Percentiles rank a stretch among this genome's conserved stretches.
phyloP scores from a whole-genome alignment of 2,888 invertebrate genomes.

The Oithona nana region DNA sequence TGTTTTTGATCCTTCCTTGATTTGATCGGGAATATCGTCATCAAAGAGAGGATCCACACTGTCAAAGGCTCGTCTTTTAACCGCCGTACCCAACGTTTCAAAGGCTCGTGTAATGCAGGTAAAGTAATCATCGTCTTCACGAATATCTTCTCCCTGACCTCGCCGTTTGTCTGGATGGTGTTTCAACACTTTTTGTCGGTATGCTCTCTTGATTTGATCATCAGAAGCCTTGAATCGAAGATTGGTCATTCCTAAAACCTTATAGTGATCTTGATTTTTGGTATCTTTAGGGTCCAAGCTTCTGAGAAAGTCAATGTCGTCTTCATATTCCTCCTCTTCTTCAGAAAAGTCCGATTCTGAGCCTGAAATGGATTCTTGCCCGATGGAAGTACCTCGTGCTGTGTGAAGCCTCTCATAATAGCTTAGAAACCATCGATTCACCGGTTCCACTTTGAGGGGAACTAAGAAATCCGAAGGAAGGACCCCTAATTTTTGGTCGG shows the following conservation, averaged over 20 bases:
- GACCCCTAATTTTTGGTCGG: too few species aligned
- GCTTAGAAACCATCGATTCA: conserved; percentile 18
- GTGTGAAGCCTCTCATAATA: conserved; percentile 14
- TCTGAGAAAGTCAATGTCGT: conserved; percentile 60
- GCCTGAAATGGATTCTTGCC: background rate
- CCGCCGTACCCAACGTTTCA: conserved; percentile 63
- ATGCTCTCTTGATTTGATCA: conserved; percentile 81
- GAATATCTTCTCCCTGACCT: conserved; percentile 66
- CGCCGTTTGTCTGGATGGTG: conserved; percentile 98
- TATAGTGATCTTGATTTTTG: conserved; percentile 83
- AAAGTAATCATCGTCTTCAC: conserved; percentile 86
- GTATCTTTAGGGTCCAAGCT: conserved; percentile 62
- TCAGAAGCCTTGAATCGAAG: conserved; percentile 67
- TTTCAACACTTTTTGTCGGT: conserved; percentile 63
- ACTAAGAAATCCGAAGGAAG: too few species aligned
- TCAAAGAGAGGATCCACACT: conserved; percentile 90
- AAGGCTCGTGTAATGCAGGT: conserved; percentile 96
- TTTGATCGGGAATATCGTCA: conserved; percentile 54
- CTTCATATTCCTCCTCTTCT: conserved; percentile 31
- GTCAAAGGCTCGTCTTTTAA: conserved; percentile 74
- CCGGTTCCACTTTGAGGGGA: conserved; percentile 18
- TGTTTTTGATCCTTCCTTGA: conserved; percentile 33
- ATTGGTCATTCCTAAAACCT: conserved; percentile 70
- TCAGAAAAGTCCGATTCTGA: conserved; percentile 19
- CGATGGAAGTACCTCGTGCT: background rate